Base-by-base conservation (phyloP, 2,113 vertebrate species). In the Eudyptes chrysolophus region DNA sequence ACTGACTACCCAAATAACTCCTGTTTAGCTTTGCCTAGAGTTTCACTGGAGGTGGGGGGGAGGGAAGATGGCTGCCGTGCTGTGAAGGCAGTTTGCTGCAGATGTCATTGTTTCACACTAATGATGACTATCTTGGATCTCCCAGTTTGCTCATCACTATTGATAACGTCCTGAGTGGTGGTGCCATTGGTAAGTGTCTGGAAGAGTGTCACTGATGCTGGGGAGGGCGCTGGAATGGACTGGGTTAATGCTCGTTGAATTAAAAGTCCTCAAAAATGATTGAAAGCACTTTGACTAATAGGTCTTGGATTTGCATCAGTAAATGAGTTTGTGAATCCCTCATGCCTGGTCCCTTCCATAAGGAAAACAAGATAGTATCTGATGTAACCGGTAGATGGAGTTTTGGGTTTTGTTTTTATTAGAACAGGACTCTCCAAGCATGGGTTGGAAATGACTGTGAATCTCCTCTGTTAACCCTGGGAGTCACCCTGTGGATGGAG, bases 261-360 rank as follows among this genome's bases (percentile, higher is more conserved):
- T 92, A 51, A 19, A 80, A 75, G 68, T 6, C 36, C 40, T 90
- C 52, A 32, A 6, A 87, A 94, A 87, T 84, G 52, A 65, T 61
- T 87, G 76, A 89, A 72, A 87, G 89, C 82, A 46, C 79, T 94
- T 90, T 52, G 51, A 11, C 64, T 93, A 87, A 94, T 49, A 89
- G 61, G 36, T 74, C 58, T 62, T 84, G 77, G 87, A 49, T 52
- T 69, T 89, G 57, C 78, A 82, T 90, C 58, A 40, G 48, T 48
- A 93, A 94, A 82, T 94, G 86, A 89, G 61, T 52, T 86, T 84
- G 44, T 72, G 80, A 78, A 26, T 96, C 95, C 92, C 69, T 93
- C 27, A 1, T 40, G 93, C 18, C 60, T 68, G 48, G 61, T 48
- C 76, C 81, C 61, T 96, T 84, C 74, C 62, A 40, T 62, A 52